Evolutionary conservation across 2,888 invertebrate species (phyloP).

Genomic region (Rhagium mordax): DNA sequence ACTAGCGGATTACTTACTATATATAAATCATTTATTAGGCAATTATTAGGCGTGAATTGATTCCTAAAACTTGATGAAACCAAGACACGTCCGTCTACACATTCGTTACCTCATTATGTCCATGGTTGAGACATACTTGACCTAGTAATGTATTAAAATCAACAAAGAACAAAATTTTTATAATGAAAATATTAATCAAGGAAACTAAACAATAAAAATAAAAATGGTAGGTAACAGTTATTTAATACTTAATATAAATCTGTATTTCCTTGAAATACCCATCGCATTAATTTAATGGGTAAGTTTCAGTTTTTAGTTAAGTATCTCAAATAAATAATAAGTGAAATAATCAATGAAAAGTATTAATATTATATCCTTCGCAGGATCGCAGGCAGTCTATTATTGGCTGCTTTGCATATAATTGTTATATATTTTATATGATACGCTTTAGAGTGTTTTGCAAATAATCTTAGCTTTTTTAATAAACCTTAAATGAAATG

Average conservation of each 20-base stretch:
- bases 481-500: too few species aligned
- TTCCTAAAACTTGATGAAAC: neutral
- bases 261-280: neutral
- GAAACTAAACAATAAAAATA: too few species aligned
- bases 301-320: too few species aligned
- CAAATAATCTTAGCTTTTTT: too few species aligned
- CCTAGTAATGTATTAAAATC: neutral
- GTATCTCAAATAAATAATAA: too few species aligned
- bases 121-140: neutral
- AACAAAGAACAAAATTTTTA: neutral
- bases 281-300: too few species aligned
- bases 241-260: neutral
- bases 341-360: too few species aligned
- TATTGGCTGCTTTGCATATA: too few species aligned
- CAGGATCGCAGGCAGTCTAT: too few species aligned
- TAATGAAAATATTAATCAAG: neutral
- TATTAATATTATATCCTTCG: too few species aligned
- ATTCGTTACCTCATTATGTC: neutral
- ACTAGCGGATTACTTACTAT: neutral
- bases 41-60: neutral
- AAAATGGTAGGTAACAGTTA: neutral
- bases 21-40: neutral
- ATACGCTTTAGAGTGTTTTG: too few species aligned
- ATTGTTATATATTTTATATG: too few species aligned
- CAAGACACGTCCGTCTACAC: neutral